Evolutionary conservation across 2,888 invertebrate genomes (phyloP).

Genomic region (Lasioglossum lativentre): DNA sequence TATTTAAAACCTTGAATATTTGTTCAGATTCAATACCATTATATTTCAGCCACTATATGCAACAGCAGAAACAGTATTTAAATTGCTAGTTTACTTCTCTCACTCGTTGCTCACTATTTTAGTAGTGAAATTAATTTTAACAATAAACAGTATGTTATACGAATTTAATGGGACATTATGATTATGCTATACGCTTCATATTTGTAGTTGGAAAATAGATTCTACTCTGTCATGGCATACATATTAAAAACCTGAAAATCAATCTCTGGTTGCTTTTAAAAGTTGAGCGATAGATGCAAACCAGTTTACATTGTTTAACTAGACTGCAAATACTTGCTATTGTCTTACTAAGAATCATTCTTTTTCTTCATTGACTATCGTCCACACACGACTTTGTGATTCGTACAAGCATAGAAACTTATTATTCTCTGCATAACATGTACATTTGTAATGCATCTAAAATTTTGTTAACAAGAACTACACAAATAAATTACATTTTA

Average conservation of each 20-base stretch:
- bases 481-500: conserved; percentile 22
- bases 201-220: neutral
- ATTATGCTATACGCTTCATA: neutral
- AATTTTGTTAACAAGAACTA: conserved; percentile 11
- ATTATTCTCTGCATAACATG: conserved; percentile 22
- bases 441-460: conserved; percentile 20
- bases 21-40: neutral
- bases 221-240: neutral
- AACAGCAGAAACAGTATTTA: neutral
- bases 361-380: neutral
- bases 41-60: neutral
- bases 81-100: neutral
- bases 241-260: neutral
- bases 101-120: neutral
- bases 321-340: neutral
- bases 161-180: conserved; percentile 8
- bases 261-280: neutral
- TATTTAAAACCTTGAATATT: neutral
- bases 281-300: neutral
- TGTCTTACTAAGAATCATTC: neutral
- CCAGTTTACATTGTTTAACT: neutral
- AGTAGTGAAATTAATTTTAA: neutral
- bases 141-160: neutral
- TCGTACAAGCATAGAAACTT: neutral
- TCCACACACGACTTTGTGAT: conserved; percentile 4